Base-by-base conservation (phyloP, 1,140 invertebrate genomes). In the Aricia agestis region DNA sequence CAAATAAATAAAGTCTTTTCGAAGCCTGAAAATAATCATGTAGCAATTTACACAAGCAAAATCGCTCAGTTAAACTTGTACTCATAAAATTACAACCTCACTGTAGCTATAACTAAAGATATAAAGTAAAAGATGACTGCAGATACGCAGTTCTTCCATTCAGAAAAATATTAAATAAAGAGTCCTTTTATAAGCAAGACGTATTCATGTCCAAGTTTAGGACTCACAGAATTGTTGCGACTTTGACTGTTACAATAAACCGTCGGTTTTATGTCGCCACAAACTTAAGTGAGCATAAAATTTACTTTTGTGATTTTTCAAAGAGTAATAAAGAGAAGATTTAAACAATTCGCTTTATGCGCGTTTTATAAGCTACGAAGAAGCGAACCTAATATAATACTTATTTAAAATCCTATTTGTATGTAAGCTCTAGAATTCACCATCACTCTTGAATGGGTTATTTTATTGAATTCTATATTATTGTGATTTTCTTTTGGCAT, bases 231-330 rank as follows among this genome's bases (percentile, higher is more conserved):
- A 77, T 76, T 78, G 75, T 80, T 76, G 74, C 70, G 58, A 72
- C 74, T 70, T 74, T 63, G 68, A 75, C 72, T 73, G 68, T 72
- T 71, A 73, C 73, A 76, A 74, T 76, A 81, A 79, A 79, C 70
- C 72, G 69, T 75, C 77, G 77, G 77, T 82, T 80, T 80, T 80
- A 78, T 75, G 75, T 76, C 72, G 41, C 67, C 72, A 67, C 69
- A 61, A 78, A 76, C 65, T 67, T 80, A 75, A 72, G 70, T 41
- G 32, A 70, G 74, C 73, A 57, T 69, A 77, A 72, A 76, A 80
- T 66, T 66, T 69, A 77, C 76, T 78, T 61, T 76, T 74, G 75
- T 76, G 74, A 63, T 63, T 63, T 63, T 18, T 63, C 59, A 63
- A 63, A 63, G 3, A 10, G 18, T 17, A 18, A 63, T 63, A 19